A percentile compares a stretch with the other conserved stretches of the same genome.
phyloP scores from a whole-genome alignment of 2,888 invertebrate species.

The Ochlodes sylvanus region DNA sequence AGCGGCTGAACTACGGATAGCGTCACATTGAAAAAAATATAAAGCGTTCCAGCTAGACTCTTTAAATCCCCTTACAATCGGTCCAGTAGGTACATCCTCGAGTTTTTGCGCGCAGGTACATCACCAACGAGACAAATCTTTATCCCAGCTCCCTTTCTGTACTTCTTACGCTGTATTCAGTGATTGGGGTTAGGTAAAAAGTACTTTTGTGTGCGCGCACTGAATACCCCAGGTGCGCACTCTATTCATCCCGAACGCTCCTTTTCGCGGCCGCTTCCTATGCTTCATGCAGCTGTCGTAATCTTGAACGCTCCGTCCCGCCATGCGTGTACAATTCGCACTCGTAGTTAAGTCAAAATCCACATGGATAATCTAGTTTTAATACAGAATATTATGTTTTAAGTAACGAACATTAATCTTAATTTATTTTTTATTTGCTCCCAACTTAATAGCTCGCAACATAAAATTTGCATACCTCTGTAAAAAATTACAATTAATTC shows the following conservation, averaged over 20 bases:
- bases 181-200: conserved; percentile 56
- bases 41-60: conserved; percentile 25
- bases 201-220: conserved; percentile 47
- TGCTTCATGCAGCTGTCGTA: conserved; percentile 51
- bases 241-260: conserved; percentile 46
- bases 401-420: background rate
- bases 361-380: conserved; percentile 4
- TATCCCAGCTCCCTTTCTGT: conserved; percentile 51
- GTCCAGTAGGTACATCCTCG: conserved; percentile 32
- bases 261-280: conserved; percentile 52
- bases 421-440: background rate
- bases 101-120: conserved; percentile 54
- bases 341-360: conserved; percentile 20
- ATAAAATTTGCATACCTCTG: too few species aligned
- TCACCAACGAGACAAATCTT: conserved; percentile 47
- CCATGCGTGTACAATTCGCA: conserved; percentile 16
- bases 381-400: background rate
- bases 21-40: conserved; percentile 1
- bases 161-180: conserved; percentile 39
- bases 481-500: too few species aligned
- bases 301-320: conserved; percentile 29
- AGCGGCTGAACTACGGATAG: background rate
- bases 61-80: conserved; percentile 36
- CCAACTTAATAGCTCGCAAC: background rate
- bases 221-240: conserved; percentile 59